Evolutionary conservation across 2,797 vertebrate species (phyloP), one percentile per base, ranked within the genome.

Genomic region (Micrastur ruficollis): DNA sequence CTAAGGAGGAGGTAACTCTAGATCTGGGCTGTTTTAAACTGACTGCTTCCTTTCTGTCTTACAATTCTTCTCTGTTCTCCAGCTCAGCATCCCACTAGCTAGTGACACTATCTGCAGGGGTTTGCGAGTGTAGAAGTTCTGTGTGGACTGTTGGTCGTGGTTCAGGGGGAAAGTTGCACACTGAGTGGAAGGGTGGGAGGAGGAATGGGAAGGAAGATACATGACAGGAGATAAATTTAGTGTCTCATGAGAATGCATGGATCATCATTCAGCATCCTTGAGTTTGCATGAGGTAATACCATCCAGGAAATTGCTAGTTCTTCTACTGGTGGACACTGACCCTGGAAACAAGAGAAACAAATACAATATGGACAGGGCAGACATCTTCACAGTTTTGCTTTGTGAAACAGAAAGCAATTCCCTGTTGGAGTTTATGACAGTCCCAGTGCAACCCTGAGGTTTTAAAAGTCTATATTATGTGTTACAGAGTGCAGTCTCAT

Each of bases 381-480:
- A 34, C n/a, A 70, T 90, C 67, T 86, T 94, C 82, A 73, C 52
- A 72, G 40, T 76, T 91, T 92, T 95, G 17, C 49, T 94, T 90
- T 80, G 46, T 67, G 38, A 53, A 91, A 80, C 16, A 92, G 83
- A 86, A 81, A 68, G 25, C 29, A 81, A 34, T 81, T 95, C 62
- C 85, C 34, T 68, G 2, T 91, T 89, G 68, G 67, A 93, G 49
- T 50, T 87, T 63, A n/a, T 71, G 66, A 63, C 53, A 92, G 36
- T 92, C 34, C 76, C 21, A 58, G 63, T 87, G 61, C 73, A 94
- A 49, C 78, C 49, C 55, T 96, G 91, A 94, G 74, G 80, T 93
- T 96, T 96, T 92, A 75, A 26, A 97, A 91, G 82, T 80, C 89
- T 94, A 16, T 88, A 91, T 95, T 96, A 86, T 90, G 49, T 91